Evolutionary conservation across 2,888 invertebrate species (phyloP), one percentile per base, ranked within the genome.

Genomic region (Pasiphila rectangulata): DNA sequence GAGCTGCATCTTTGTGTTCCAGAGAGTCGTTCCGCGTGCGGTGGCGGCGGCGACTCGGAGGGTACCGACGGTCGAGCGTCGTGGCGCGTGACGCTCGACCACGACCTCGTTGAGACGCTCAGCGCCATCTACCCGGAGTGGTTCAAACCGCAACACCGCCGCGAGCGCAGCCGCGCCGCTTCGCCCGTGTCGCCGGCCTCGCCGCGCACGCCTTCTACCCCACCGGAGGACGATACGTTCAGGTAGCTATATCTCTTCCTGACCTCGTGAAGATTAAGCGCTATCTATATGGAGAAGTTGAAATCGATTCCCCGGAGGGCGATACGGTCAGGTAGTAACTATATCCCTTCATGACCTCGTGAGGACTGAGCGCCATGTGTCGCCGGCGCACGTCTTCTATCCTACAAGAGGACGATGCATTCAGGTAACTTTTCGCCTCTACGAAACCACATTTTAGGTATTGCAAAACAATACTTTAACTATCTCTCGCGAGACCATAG

Each of bases 51-150:
- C 88, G 93, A 92, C 75, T 94, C 94, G 90, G 90, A 91, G 78
- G 90, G 90, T 74, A 92, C 93, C 89, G 92, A 92, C 83, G 91
- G 89, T 83, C 90, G 90, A 83, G 93, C 92, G 76, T 95, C 94
- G 91, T 96, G 96, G 96, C 94, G 94, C 90, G 93, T 96, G 81
- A 95, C 96, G 87, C 92, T 96, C 90, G 96, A 96, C 91, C 94
- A 95, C 90, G 96, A 96, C 90, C 92, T 96, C 74, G 93, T 96
- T 83, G 95, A 96, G 88, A 96, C 96, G 78, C 94, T 97, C 77
- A 94, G 95, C 83, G 94, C 95, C 72, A 95, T 96, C 84, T 96
- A 96, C 90, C 96, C 96, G 67, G 96, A 95, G 93, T 97, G 96
- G 96, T 96, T 97, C 91, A 94, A 94, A 78, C 83, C 83, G 64